These are phyloP conservation scores for Lymantria monacha DNA, from an alignment of 2,888 invertebrate species.

Conservation along the genomic window DNA sequence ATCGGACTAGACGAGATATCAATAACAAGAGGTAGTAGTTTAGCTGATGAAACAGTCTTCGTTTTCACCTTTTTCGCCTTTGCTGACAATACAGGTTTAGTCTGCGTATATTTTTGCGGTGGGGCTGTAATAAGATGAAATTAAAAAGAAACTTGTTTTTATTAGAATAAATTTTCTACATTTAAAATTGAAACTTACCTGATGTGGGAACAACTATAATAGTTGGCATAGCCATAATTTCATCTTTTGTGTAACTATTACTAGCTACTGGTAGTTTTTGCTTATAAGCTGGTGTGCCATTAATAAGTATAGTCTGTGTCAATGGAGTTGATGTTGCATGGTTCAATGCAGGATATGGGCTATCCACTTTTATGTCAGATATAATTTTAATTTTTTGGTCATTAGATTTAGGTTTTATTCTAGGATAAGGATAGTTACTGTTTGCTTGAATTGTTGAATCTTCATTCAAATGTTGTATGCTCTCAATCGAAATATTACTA, in stretches of 20 bases:
- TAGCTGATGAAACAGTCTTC: constrained; percentile 23
- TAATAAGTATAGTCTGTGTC: constrained; percentile 65
- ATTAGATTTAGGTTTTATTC: constrained; percentile 41
- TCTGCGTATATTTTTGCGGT: constrained; percentile 29
- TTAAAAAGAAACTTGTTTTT: neutral
- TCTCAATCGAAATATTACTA: constrained; percentile 12
- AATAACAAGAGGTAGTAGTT: constrained; percentile 49
- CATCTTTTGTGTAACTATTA: constrained; percentile 60
- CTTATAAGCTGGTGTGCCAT: constrained; percentile 66
- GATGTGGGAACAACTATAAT: constrained; percentile 64
- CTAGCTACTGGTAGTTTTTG: constrained; percentile 32
- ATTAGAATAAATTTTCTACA: neutral
- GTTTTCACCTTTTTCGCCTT: constrained; percentile 24
- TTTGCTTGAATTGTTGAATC: constrained; percentile 23
- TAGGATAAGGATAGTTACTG: constrained; percentile 24
- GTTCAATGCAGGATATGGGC: constrained; percentile 36
- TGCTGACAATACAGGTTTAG: constrained; percentile 29
- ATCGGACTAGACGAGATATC: constrained; percentile 42
- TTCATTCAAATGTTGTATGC: constrained; percentile 25
- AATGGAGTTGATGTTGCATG: constrained; percentile 60
- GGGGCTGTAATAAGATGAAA: constrained; percentile 38
- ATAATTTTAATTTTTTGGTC: constrained; percentile 64
- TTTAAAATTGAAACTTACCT: constrained; percentile 49
- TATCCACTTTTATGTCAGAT: constrained; percentile 68
- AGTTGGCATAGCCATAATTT: constrained; percentile 82